Evolutionary conservation across 2,113 vertebrate species (phyloP), one percentile per base, ranked within the genome.

Genomic region (Pelodiscus sinensis): DNA sequence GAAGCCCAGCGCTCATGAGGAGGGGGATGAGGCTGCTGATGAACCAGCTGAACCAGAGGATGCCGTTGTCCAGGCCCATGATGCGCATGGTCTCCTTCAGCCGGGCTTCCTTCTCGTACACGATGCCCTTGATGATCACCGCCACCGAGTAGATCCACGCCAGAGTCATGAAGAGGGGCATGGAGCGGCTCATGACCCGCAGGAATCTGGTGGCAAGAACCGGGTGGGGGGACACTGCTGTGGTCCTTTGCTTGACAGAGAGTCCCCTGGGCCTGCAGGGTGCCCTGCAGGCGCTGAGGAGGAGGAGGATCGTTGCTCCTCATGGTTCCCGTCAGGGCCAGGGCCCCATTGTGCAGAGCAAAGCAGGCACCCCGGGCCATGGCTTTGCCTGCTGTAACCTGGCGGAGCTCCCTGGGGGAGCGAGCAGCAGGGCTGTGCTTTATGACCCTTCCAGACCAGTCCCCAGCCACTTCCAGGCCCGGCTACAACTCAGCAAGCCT

Each of bases 141-240:
- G 99, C 99, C 96, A 99, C 99, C 0, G 99, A 99, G 96, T 99
- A 99, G 97, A 99, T 99, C 99, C 99, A 99, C 54, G 99, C 99
- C 95, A 99, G 96, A 0, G 99, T 99, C 99, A 99, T 99, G 97
- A 99, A 99, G 35, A 99, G 98, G 0, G 99, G 99, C 99, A 99
- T 99, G 51, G 99, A 99, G 50, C 99, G 99, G 93, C 99, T 99
- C 98, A 99, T 99, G 65, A 99, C 98, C 12, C 99, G 98, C 88
- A 99, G 96, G 96, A 99, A 99, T 85, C 99, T 99, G 94, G 54
- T 79, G 93, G 27, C n/a, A 77, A 15, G 14, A 93, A 87, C 38
- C 38, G n/a, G 27, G 56, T 44, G 82, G 8, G 58, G 87, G 51
- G 84, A 81, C 71, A 2, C 5, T 38, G 78, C 10, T 65, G 35